Evolutionary conservation across 2,888 invertebrate species (phyloP).

Genomic region (Mesochorus sp.): DNA sequence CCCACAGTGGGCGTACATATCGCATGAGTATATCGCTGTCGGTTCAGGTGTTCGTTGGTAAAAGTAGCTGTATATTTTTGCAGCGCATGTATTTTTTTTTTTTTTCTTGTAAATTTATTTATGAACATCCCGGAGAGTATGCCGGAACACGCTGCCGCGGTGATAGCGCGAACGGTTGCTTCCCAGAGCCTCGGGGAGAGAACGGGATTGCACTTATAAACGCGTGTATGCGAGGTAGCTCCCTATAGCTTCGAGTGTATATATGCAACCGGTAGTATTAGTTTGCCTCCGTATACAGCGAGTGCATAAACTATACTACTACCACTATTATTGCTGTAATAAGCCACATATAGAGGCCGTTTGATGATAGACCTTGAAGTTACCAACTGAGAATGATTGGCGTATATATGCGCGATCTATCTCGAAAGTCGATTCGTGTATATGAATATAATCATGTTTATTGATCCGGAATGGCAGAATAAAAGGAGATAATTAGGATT

Average conservation of each 20-base stretch:
- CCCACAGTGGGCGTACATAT: conserved; percentile 43
- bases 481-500: no score
- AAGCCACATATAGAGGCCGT: no score
- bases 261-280: neutral
- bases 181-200: neutral
- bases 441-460: no score
- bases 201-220: neutral
- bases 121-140: conserved; percentile 3
- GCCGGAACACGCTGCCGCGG: conserved; percentile 10
- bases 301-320: neutral
- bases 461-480: no score
- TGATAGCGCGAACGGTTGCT: neutral
- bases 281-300: neutral
- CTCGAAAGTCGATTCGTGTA: no score
- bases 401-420: no score
- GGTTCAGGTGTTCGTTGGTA: conserved; percentile 40
- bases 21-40: conserved; percentile 30
- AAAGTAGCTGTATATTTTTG: neutral
- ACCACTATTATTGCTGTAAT: no score
- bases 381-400: no score
- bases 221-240: neutral
- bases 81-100: neutral
- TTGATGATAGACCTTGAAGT: no score
- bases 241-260: neutral
- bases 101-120: conserved; percentile 11